Evolutionary conservation across 2,797 vertebrate genomes (phyloP).

Genomic region (Smutsia temminckii): DNA sequence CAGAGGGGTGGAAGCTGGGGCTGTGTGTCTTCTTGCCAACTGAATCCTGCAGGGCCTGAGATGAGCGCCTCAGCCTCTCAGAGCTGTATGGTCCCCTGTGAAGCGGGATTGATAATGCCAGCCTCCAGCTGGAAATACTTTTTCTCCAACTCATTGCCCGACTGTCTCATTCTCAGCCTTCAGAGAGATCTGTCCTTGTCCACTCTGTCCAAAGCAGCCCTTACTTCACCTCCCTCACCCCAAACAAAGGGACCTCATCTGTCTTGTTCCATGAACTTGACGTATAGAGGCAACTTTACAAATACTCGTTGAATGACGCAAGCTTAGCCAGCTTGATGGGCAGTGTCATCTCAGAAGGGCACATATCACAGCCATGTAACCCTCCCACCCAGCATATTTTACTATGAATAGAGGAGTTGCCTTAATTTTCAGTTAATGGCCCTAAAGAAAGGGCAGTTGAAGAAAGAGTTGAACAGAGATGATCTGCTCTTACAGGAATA

Average conservation of each 20-base stretch:
- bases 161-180: neutral
- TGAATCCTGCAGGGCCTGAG: neutral
- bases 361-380: neutral
- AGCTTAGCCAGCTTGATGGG: neutral
- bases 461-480: neutral
- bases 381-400: neutral
- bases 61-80: neutral
- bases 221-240: neutral
- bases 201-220: neutral
- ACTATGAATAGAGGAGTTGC: neutral
- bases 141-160: neutral
- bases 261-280: neutral
- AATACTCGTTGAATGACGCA: neutral
- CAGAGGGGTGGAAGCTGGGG: accelerated
- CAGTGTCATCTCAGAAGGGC: neutral
- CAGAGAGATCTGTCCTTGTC: neutral
- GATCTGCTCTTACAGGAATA: neutral
- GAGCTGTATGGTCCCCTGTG: neutral
- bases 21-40: neutral
- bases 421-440: neutral
- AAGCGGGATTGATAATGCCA: neutral
- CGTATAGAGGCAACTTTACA: neutral
- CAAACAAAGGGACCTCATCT: neutral
- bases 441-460: neutral
- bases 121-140: neutral